Conservation (phyloP, 2,797 vertebrate genomes). For the Cynopterus sphinx region DNA sequence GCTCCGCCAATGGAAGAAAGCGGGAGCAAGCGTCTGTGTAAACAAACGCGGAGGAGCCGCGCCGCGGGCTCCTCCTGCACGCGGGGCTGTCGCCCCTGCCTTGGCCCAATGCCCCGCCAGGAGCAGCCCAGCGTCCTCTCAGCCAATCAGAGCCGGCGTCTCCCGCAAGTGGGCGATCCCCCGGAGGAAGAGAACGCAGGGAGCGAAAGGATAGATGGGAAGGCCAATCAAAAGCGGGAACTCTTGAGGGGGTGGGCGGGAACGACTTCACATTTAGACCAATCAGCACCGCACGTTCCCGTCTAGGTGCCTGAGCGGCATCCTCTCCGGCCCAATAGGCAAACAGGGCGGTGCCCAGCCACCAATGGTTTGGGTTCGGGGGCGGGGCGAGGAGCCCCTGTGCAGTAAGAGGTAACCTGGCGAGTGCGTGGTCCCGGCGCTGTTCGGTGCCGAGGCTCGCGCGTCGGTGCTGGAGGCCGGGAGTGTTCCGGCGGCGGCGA, state of each 20-base stretch:
- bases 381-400: constrained; percentile 67
- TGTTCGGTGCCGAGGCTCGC: constrained; percentile 19
- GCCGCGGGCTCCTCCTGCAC: constrained; percentile 13
- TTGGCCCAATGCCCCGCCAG: neutral
- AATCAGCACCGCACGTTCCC: constrained; percentile 48
- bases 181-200: neutral
- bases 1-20: constrained; percentile 48
- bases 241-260: neutral
- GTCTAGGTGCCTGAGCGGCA: constrained; percentile 53
- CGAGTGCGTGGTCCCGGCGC: neutral
- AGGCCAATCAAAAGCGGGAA: constrained; percentile 45
- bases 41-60: constrained; percentile 40
- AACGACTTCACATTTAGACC: constrained; percentile 38
- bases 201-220: neutral
- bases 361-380: constrained; percentile 67
- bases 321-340: constrained; percentile 53
- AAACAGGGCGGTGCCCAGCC: constrained; percentile 57
- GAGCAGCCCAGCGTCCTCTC: neutral
- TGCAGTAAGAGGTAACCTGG: constrained; percentile 59
- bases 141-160: constrained; percentile 34
- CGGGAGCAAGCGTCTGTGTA: neutral
- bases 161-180: neutral
- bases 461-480: constrained; percentile 47
- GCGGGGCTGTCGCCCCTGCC: neutral
- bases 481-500: neutral